A percentile compares a stretch with the other conserved stretches of the same genome.
phyloP scores from a whole-genome alignment of 2,113 vertebrate species.

The Setophaga coronata region DNA sequence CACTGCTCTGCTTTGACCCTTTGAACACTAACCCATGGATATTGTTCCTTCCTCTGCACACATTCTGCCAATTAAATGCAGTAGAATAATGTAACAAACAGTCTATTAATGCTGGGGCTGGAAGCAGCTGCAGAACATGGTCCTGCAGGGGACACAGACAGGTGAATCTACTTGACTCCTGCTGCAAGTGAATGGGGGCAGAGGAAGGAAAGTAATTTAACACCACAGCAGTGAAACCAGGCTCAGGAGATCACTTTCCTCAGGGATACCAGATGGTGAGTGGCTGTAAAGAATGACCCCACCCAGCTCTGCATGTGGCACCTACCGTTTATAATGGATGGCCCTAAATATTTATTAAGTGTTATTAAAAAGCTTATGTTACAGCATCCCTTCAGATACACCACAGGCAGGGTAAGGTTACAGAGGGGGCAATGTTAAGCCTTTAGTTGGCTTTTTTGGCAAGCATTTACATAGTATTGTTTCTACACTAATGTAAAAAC shows the following conservation, averaged over 20 bases:
- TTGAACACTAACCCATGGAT: neutral
- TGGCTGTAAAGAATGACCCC: constrained; percentile 73
- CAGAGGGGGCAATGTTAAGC: neutral
- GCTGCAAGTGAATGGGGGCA: constrained; percentile 33
- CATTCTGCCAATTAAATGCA: neutral
- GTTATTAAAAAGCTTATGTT: constrained; percentile 66
- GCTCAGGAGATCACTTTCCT: constrained; percentile 62
- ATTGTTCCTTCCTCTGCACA: neutral
- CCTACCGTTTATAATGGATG: constrained; percentile 58
- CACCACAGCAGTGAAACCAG: neutral
- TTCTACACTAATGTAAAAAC: neutral
- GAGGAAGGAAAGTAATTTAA: constrained; percentile 14
- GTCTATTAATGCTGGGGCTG: neutral
- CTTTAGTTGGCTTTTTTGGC: neutral
- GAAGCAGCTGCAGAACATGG: constrained; percentile 25
- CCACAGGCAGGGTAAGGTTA: constrained; percentile 61
- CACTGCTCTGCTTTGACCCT: neutral
- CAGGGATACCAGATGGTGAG: constrained; percentile 83
- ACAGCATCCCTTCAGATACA: constrained; percentile 55
- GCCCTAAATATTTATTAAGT: constrained; percentile 57
- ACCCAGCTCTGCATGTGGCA: constrained; percentile 74
- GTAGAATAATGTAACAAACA: neutral
- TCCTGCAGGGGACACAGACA: constrained; percentile 60
- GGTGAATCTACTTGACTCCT: constrained; percentile 76
- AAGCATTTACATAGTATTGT: neutral